These are phyloP conservation scores for Hippocampus barbouri DNA, from an alignment of 2,113 vertebrate genomes.

Conservation along the genomic window DNA sequence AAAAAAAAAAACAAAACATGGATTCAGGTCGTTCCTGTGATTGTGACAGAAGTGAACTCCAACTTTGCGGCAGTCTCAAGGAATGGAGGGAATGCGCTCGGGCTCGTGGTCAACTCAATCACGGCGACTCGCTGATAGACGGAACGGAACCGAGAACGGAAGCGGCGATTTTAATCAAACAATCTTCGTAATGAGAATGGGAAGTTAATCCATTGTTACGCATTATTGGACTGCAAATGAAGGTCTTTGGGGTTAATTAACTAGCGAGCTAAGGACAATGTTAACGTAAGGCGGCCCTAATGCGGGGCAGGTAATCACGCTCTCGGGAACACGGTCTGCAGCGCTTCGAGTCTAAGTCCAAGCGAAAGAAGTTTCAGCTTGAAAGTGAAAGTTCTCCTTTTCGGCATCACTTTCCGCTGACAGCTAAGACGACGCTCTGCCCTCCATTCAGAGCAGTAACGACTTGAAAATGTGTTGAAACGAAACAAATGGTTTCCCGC, in stretches of 20 bases:
- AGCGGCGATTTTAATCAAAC: slow-evolving; percentile 68
- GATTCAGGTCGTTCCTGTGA: no score
- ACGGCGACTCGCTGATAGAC: slow-evolving; percentile 52
- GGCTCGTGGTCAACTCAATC: slow-evolving; percentile 38
- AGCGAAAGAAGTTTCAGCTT: slow-evolving; percentile 5
- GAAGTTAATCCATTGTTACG: slow-evolving; percentile 72
- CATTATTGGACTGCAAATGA: slow-evolving; percentile 71
- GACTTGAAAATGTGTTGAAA: slow-evolving; percentile 10
- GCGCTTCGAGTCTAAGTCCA: slow-evolving; percentile 17
- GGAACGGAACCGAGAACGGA: slow-evolving; percentile 63
- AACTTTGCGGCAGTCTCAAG: not conserved
- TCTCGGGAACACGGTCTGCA: slow-evolving; percentile 43
- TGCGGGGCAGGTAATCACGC: slow-evolving; percentile 63
- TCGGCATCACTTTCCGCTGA: not conserved
- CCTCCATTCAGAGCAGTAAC: not conserved
- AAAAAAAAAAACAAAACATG: not conserved
- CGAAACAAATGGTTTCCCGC: slow-evolving; percentile 14
- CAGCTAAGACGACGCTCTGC: not conserved
- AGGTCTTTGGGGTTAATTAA: slow-evolving; percentile 76
- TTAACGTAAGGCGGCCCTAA: slow-evolving; percentile 73
- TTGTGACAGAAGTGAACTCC: not conserved
- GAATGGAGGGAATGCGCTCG: slow-evolving; percentile 2
- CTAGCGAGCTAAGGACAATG: slow-evolving; percentile 63
- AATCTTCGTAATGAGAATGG: slow-evolving; percentile 66
- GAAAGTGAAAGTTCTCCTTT: slow-evolving; percentile 4